Conservation (phyloP, 2,888 invertebrate species). For the Caenorhabditis uteleia region DNA sequence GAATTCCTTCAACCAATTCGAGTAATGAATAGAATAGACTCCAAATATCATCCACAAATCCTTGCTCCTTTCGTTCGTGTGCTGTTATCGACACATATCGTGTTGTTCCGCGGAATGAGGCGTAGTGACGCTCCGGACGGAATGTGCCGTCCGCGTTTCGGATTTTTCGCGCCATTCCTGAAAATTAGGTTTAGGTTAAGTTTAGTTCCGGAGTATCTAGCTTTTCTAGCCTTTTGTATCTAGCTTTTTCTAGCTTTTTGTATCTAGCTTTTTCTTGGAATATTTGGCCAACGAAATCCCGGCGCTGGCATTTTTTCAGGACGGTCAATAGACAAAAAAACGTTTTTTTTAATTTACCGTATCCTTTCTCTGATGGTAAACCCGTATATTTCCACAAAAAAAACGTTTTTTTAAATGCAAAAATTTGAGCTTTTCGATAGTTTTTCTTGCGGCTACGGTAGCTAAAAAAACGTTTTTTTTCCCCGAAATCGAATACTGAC, state of each 20-base stretch:
- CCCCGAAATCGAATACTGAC: too few species aligned
- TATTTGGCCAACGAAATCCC: too few species aligned
- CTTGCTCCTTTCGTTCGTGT: conserved; percentile 58
- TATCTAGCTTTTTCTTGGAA: too few species aligned
- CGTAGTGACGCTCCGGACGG: conserved; percentile 56
- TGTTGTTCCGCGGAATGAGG: conserved; percentile 64
- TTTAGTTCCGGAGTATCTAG: not conserved
- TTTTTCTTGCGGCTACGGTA: too few species aligned
- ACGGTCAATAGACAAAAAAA: not conserved
- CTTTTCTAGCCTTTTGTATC: not conserved
- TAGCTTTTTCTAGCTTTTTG: not conserved
- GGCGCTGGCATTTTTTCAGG: too few species aligned
- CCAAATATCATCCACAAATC: conserved; percentile 59
- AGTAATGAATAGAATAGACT: conserved; percentile 58
- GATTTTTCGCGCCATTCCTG: conserved; percentile 51
- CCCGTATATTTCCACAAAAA: too few species aligned
- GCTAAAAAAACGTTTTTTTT: too few species aligned
- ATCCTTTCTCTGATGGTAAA: too few species aligned
- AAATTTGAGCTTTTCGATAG: too few species aligned
- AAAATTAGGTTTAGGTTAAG: not conserved
- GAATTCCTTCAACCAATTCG: conserved; percentile 61
- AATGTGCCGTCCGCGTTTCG: conserved; percentile 46
- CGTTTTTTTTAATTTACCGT: too few species aligned
- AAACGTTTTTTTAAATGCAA: too few species aligned
- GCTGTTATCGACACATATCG: conserved; percentile 64